Percentiles rank a stretch among this genome's conserved stretches.
phyloP scores from a whole-genome alignment of 2,113 vertebrate genomes.

The Cinclus cinclus region DNA sequence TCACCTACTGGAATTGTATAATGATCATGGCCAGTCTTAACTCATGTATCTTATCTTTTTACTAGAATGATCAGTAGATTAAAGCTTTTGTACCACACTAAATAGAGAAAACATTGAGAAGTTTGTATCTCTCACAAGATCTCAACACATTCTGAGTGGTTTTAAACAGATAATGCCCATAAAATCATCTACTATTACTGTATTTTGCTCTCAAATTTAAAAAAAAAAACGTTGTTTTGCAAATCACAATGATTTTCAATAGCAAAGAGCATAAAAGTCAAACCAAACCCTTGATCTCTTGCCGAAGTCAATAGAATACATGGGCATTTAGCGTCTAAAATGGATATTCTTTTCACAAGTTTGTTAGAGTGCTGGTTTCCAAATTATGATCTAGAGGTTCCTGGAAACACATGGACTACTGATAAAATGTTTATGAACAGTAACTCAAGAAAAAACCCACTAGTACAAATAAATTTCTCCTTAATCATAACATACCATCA shows the following conservation, averaged over 20 bases:
- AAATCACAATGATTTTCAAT: background rate
- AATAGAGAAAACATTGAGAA: background rate
- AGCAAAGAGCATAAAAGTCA: background rate
- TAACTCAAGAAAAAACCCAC: background rate
- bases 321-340: background rate
- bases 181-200: background rate
- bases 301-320: background rate
- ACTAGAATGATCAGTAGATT: background rate
- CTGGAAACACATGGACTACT: background rate
- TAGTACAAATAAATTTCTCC: background rate
- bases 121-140: background rate
- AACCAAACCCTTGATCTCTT: background rate
- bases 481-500: background rate
- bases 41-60: background rate
- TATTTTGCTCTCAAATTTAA: background rate
- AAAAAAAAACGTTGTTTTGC: background rate
- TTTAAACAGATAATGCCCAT: background rate
- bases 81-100: background rate
- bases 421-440: background rate
- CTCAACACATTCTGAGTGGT: background rate
- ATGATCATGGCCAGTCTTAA: background rate
- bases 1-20: background rate
- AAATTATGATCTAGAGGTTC: background rate
- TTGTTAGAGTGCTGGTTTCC: background rate
- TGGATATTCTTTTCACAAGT: background rate